Conservation (phyloP, 2,797 vertebrate species). For the Propithecus perrieri region DNA sequence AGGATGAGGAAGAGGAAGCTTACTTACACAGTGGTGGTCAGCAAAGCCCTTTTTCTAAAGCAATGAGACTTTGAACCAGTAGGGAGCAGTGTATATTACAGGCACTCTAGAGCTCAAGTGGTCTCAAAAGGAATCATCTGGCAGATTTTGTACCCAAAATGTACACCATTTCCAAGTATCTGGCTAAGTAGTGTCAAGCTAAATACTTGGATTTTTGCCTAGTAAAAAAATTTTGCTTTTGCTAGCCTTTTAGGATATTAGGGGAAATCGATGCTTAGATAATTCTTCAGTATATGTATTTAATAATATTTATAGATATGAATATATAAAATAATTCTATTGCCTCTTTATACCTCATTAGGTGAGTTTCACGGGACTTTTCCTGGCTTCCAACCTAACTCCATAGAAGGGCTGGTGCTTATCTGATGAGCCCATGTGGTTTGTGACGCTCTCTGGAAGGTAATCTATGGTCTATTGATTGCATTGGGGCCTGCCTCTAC, state of each 20-base stretch:
- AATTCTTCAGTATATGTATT: neutral
- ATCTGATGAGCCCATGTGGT: too few species aligned
- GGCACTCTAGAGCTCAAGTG: neutral
- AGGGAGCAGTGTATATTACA: neutral
- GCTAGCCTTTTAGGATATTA: neutral
- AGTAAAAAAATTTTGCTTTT: neutral
- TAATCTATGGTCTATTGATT: neutral
- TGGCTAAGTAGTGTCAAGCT: neutral
- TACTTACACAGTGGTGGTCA: neutral
- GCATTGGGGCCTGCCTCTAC: neutral
- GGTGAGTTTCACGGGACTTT: neutral
- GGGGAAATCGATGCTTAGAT: neutral
- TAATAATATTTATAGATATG: slow-evolving; percentile 1
- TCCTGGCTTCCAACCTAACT: neutral
- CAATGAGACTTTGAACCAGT: neutral
- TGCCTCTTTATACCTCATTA: neutral
- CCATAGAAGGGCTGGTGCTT: neutral
- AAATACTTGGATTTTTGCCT: neutral
- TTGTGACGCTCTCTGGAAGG: neutral
- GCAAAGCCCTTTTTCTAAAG: neutral
- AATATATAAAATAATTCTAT: slow-evolving; percentile 15
- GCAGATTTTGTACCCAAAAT: neutral
- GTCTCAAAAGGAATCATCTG: neutral
- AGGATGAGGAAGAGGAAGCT: neutral
- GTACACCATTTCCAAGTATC: neutral